Evolutionary conservation across 2,888 invertebrate species (phyloP), one percentile per base, ranked within the genome.

Genomic region (Eurytoma adleriae): DNA sequence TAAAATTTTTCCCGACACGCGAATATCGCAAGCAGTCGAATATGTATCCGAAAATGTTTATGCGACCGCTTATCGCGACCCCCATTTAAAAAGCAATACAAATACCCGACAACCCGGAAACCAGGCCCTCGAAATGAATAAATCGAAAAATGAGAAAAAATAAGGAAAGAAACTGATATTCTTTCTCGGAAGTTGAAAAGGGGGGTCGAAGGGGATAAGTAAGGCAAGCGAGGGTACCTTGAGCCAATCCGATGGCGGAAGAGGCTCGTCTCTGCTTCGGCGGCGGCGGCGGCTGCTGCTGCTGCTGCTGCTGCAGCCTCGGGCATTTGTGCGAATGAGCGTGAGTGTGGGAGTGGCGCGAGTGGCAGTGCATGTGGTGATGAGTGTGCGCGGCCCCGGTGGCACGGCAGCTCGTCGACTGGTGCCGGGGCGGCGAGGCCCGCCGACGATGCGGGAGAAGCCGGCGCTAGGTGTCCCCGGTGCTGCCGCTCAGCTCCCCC

Each of bases 401-500:
- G 77, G 30, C 70, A 69, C 40, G 84, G 88, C 80, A 84, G 85
- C 79, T 85, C 52, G 84, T 88, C 80, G 84, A 85, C 80, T 85
- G 87, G 82, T 85, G 86, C 81, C 85, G 86, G 82, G 83, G 86
- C 82, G 86, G 88, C 72, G 80, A 82, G 18, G 48, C 27, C 50
- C 20, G 80, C 70, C 85, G 87, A 82, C 62, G 79, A 50, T 85
- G 88, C 80, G 56, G 73, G 84, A 80, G 87, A 84, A 84, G 77
- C 80, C 80, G 67, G 77, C 90, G 90, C 90, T 90, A 90, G 90
- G 90, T 90, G 88, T 89, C 91, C 90, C 91, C 90, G 91, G 90
- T 91, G 92, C 85, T 73, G 90, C 40, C 40, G 89, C 91, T 87
- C 89, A 87, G 88, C 91, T 90, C 91, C 90, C 91, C 90, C 91